Evolutionary conservation across 2,113 vertebrate genomes (phyloP).

Genomic region (Chionis minor): DNA sequence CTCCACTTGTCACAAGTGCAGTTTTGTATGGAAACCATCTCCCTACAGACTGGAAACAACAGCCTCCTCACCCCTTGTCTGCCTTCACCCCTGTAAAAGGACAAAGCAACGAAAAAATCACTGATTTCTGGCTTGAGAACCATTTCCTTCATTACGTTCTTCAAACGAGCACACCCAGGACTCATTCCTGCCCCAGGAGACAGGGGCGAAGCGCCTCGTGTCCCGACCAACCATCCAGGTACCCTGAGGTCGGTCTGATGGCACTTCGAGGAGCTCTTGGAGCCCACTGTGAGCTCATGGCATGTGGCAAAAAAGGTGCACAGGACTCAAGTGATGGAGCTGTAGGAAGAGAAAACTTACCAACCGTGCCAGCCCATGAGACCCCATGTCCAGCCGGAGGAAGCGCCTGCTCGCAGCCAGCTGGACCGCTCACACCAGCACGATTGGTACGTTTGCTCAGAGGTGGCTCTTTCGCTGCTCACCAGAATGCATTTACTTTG

Average conservation of each 20-base stretch:
- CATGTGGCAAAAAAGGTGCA: not conserved
- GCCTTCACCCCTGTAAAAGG: not conserved
- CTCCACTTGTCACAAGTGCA: not conserved
- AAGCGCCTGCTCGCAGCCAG: not conserved
- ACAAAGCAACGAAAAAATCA: not conserved
- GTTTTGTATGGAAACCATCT: not conserved
- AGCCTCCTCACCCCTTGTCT: not conserved
- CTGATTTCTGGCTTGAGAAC: not conserved
- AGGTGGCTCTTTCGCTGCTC: not conserved
- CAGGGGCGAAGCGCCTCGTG: not conserved
- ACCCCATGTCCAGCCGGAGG: conserved; percentile 10
- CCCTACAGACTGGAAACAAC: not conserved
- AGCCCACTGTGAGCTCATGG: accelerated
- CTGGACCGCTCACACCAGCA: conserved; percentile 2
- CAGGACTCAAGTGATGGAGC: not conserved
- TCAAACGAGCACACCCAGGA: not conserved
- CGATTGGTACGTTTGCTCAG: not conserved
- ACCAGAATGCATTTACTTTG: not conserved
- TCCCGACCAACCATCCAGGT: not conserved
- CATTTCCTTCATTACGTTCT: accelerated
- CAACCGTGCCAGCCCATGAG: not conserved
- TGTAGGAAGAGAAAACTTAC: not conserved
- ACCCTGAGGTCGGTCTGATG: not conserved
- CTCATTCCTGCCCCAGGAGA: not conserved
- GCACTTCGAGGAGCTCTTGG: accelerated